Evolutionary conservation across 2,888 invertebrate genomes (phyloP), one percentile per base, ranked within the genome.

Genomic region (Scaptodrosophila latifasciaeformis): DNA sequence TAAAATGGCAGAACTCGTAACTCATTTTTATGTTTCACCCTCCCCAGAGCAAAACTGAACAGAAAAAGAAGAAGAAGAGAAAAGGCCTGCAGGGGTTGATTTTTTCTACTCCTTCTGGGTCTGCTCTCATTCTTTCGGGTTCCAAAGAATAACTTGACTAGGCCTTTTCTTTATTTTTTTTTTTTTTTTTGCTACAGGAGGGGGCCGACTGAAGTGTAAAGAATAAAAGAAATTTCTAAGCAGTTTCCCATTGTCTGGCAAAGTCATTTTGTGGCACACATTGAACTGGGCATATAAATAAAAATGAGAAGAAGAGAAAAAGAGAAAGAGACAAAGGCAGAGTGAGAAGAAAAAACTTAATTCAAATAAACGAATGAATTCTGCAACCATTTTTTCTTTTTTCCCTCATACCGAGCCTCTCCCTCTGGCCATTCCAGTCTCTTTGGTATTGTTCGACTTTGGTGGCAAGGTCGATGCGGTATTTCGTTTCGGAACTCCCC

Each of bases 1-100:
- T 84, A 79, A 83, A 83, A 83, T 83, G 84, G 84, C 76, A 78
- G 74, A 77, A 65, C 81, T 84, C 82, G 82, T 83, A 84, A 84
- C 81, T 83, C 83, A 83, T 81, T 82, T 84, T 82, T 79, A 83
- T 80, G 76, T 70, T 64, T 68, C 79, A 70, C 76, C 64, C 68
- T 70, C 57, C 65, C n/a, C n/a, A 21, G n/a, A 6, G n/a, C 10
- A 42, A 39, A 17, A 2, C 39, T 9, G 19, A 15, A 12, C n/a
- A 17, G 3, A 12, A 39, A 19, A 5, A 39, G 18, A 17, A n/a
- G 21, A 18, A 39, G 19, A 39, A 39, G n/a, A 15, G 42, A 13
- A 7, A 62, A 56, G 62, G 45, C 67, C 65, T 37, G 77, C 78
- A 81, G 81, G 75, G 75, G 75, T 77, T 80, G 78, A 57, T n/a